A percentile compares a stretch with the other conserved stretches of the same genome.
Conservation (phyloP, 2,888 invertebrate species). For the Meganola albula region DNA sequence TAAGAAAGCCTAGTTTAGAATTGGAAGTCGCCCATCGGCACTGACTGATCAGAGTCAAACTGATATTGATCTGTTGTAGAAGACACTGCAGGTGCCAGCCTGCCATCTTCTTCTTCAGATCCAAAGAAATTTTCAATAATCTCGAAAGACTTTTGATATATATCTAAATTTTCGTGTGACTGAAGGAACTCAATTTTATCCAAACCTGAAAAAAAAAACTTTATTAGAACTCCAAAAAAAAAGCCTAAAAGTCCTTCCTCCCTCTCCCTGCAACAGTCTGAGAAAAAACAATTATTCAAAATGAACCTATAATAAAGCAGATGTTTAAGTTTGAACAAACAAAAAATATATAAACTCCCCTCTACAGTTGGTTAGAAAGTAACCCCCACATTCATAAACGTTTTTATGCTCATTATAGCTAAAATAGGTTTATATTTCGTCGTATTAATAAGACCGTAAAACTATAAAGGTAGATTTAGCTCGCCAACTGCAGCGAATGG, state of each 20-base stretch:
- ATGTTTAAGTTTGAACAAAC: too few relatives aligned
- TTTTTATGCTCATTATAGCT: too few relatives aligned
- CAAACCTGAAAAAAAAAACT: conserved; percentile 80
- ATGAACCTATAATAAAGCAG: too few relatives aligned
- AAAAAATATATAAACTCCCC: too few relatives aligned
- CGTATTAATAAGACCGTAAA: too few relatives aligned
- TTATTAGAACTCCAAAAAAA: conserved; percentile 1
- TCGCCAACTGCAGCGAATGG: too few relatives aligned
- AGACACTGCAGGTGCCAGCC: conserved; percentile 87
- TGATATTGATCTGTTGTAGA: conserved; percentile 85
- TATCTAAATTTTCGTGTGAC: conserved; percentile 97
- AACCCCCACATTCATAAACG: too few relatives aligned
- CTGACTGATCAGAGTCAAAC: conserved; percentile 83
- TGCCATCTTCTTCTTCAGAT: conserved; percentile 91
- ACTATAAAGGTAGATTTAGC: too few relatives aligned
- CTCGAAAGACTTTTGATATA: conserved; percentile 97
- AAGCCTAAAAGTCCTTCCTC: neutral
- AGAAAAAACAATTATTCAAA: too few relatives aligned
- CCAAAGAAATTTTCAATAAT: conserved; percentile 98
- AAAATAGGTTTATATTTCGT: too few relatives aligned
- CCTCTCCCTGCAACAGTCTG: too few relatives aligned
- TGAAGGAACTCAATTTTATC: conserved; percentile 99
- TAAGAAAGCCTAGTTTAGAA: conserved; percentile 80
- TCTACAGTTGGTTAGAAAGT: too few relatives aligned
- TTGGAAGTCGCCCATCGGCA: conserved; percentile 88